Percentiles rank a stretch among this genome's conserved stretches.
Evolutionary conservation across 2,797 vertebrate genomes (phyloP).

Genomic region (Megaceryle alcyon): DNA sequence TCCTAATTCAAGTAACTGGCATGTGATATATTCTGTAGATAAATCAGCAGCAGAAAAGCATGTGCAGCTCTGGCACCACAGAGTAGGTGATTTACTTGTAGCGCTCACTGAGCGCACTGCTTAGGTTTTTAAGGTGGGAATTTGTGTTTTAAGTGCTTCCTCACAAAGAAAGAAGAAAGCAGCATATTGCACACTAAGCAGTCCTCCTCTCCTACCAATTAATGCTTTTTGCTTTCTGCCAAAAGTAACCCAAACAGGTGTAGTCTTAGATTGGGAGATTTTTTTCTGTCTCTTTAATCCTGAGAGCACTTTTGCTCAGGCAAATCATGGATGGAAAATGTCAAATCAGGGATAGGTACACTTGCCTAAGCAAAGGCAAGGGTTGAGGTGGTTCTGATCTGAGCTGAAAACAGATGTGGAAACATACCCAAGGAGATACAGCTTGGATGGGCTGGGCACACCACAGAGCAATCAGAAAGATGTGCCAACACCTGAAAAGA

Average conservation of each 20-base stretch:
- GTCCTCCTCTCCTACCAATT: neutral
- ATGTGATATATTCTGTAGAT: conserved; percentile 57
- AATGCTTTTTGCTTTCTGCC: neutral
- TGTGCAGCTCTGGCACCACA: neutral
- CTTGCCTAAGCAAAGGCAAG: neutral
- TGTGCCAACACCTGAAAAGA: neutral
- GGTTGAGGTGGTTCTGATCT: neutral
- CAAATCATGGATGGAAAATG: neutral
- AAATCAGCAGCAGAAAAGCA: conserved; percentile 53
- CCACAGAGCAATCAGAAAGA: accelerated
- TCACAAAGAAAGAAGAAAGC: neutral
- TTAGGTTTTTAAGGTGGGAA: conserved; percentile 24
- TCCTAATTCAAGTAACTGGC: conserved; percentile 69
- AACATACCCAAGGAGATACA: neutral
- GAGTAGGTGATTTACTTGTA: conserved; percentile 41
- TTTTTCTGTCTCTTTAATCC: neutral
- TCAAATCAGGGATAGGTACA: neutral
- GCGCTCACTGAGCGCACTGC: neutral
- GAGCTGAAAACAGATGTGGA: neutral
- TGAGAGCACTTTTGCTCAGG: neutral
- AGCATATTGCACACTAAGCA: neutral
- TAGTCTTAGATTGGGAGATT: neutral
- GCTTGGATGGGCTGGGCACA: neutral
- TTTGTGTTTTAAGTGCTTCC: neutral
- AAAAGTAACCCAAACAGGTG: neutral